Evolutionary conservation across 2,797 vertebrate genomes (phyloP).

Genomic region (Anguilla obscura): DNA sequence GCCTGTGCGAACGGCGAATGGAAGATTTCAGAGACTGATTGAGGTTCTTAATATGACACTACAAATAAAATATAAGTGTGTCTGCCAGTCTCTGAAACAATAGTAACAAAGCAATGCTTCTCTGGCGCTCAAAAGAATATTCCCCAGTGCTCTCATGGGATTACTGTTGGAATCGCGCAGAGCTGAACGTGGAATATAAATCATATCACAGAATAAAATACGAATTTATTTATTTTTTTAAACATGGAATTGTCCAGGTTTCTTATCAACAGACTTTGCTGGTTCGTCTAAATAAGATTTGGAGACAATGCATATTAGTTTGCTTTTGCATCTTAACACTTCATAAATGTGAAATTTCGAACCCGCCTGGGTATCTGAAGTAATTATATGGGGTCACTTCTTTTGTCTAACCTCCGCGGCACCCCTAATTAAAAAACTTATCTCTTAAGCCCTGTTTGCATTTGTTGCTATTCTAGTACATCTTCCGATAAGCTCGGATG

Average conservation of each 20-base stretch:
- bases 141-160: neutral
- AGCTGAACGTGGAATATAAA: neutral
- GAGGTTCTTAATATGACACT: slow-evolving; percentile 39
- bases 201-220: neutral
- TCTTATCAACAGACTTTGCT: neutral
- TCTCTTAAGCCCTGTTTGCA: neutral
- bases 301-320: slow-evolving; percentile 4
- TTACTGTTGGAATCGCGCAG: neutral
- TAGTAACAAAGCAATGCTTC: slow-evolving; percentile 31
- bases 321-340: neutral
- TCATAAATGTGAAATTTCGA: neutral
- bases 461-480: neutral
- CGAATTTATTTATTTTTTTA: neutral
- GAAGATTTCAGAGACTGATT: neutral
- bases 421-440: slow-evolving; percentile 45
- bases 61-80: slow-evolving; percentile 58
- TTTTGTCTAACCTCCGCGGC: slow-evolving; percentile 45
- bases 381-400: slow-evolving; percentile 9
- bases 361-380: neutral
- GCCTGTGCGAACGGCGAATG: neutral
- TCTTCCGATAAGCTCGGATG: neutral
- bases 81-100: slow-evolving; percentile 57
- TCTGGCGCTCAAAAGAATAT: slow-evolving; percentile 40
- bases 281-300: slow-evolving; percentile 9
- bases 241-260: neutral